A percentile compares a stretch with the other conserved stretches of the same genome.
phyloP scores from a whole-genome alignment of 2,797 vertebrate species.

The Fratercula arctica region DNA sequence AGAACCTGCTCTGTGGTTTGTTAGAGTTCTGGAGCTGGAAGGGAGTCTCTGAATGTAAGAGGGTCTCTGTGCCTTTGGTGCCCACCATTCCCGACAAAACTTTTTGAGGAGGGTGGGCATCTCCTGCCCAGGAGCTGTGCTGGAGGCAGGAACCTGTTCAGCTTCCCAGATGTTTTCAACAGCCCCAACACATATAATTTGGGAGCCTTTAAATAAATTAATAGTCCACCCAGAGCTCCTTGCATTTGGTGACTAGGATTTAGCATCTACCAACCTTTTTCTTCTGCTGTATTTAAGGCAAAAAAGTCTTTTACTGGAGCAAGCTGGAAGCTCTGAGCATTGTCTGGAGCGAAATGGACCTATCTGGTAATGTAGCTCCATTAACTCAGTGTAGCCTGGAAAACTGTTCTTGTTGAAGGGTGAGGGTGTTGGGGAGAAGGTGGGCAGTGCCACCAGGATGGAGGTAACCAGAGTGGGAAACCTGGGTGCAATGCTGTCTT shows the following conservation, averaged over 20 bases:
- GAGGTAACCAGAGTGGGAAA: background rate
- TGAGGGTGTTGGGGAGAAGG: background rate
- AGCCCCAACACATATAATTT: fast-evolving
- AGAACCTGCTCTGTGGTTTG: background rate
- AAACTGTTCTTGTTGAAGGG: background rate
- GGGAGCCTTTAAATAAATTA: background rate
- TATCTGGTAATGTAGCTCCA: fast-evolving
- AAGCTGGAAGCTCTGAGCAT: background rate
- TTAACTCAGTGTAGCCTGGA: fast-evolving
- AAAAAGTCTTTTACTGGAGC: background rate
- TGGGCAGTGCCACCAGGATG: background rate
- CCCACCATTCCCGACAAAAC: fast-evolving
- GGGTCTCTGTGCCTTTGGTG: background rate
- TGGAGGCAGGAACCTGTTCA: background rate
- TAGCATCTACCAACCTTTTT: background rate
- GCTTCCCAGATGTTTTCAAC: fast-evolving
- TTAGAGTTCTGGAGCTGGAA: background rate
- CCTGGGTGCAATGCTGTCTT: background rate
- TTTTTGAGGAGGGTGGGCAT: background rate
- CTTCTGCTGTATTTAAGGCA: background rate
- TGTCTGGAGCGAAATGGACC: fast-evolving
- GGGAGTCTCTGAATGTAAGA: background rate
- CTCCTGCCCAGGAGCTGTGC: background rate
- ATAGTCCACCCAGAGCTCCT: background rate
- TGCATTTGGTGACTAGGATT: background rate